Conservation (phyloP, 2,113 vertebrate species). For the Ahaetulla prasina region DNA sequence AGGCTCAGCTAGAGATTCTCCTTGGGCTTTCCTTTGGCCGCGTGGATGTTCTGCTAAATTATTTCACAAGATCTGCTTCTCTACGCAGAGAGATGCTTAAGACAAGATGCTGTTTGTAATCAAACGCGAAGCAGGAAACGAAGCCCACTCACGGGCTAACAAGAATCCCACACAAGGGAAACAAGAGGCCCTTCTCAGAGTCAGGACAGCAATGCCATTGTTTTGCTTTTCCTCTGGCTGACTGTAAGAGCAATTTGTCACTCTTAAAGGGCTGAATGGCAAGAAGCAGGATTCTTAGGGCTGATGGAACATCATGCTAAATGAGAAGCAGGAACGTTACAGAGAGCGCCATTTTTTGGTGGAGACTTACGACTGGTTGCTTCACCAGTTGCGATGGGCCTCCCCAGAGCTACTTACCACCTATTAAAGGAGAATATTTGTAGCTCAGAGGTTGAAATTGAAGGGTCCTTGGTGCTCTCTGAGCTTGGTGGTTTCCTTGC, state of each 20-base stretch:
- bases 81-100: not conserved
- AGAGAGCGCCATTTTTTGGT: not conserved
- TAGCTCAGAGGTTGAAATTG: too few relatives aligned
- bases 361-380: not conserved
- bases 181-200: constrained; percentile 1
- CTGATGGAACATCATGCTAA: not conserved
- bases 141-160: constrained; percentile 14
- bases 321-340: not conserved
- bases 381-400: not conserved
- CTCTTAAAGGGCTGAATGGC: not conserved
- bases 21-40: too few relatives aligned
- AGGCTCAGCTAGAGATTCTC: too few relatives aligned
- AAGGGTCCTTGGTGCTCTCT: too few relatives aligned
- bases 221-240: not conserved
- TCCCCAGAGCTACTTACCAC: not conserved
- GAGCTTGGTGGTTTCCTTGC: not conserved
- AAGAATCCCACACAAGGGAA: constrained; percentile 3
- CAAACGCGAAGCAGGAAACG: not conserved
- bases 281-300: not conserved
- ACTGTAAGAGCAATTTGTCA: not conserved
- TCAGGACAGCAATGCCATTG: not conserved
- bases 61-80: not conserved
- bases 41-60: not conserved
- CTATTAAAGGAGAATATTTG: too few relatives aligned
- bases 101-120: not conserved